Percentiles rank a stretch among this genome's conserved stretches.
phyloP scores from a whole-genome alignment of 37 sponge, comb jelly and placozoan species.

The Halichondria panicea region DNA sequence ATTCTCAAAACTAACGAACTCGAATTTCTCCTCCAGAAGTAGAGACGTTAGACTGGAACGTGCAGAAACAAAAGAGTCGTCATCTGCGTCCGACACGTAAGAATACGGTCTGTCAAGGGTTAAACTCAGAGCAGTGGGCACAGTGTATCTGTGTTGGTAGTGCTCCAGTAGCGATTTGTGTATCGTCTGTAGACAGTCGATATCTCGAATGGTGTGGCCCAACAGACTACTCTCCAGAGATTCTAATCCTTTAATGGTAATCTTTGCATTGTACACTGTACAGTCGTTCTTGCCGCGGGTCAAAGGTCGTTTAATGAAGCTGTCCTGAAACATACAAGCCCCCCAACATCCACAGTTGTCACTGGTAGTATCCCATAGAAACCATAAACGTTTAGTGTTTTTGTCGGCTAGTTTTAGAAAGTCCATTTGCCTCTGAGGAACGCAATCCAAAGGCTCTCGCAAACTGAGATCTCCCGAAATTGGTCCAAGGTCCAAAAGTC shows the following conservation, averaged over 20 bases:
- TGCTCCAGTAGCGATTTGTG: slow-evolving; percentile 33
- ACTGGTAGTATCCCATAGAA: slow-evolving; percentile 41
- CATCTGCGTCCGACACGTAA: too few species aligned
- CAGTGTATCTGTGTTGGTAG: slow-evolving; percentile 1
- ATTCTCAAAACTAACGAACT: slow-evolving; percentile 31
- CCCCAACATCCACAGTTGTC: slow-evolving; percentile 66
- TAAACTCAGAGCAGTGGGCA: background rate
- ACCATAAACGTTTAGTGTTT: slow-evolving; percentile 46
- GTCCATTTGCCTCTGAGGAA: slow-evolving; percentile 41
- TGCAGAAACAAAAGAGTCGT: slow-evolving; percentile 34
- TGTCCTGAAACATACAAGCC: slow-evolving; percentile 59
- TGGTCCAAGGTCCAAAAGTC: slow-evolving; percentile 21
- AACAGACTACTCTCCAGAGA: slow-evolving; percentile 11
- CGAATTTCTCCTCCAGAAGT: background rate
- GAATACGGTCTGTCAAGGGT: too few species aligned
- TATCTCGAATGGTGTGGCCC: background rate
- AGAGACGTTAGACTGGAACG: slow-evolving; percentile 23
- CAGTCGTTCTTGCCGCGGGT: background rate
- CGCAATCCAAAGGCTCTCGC: slow-evolving; percentile 33
- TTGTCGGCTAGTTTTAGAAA: slow-evolving; percentile 61
- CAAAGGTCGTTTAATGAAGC: background rate
- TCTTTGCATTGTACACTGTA: slow-evolving; percentile 13
- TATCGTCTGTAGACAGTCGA: slow-evolving; percentile 1
- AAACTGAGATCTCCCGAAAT: slow-evolving; percentile 46
- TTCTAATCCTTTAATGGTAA: slow-evolving; percentile 3